Base-by-base conservation (phyloP, 2,888 invertebrate genomes). In the Corbicula japonica region DNA sequence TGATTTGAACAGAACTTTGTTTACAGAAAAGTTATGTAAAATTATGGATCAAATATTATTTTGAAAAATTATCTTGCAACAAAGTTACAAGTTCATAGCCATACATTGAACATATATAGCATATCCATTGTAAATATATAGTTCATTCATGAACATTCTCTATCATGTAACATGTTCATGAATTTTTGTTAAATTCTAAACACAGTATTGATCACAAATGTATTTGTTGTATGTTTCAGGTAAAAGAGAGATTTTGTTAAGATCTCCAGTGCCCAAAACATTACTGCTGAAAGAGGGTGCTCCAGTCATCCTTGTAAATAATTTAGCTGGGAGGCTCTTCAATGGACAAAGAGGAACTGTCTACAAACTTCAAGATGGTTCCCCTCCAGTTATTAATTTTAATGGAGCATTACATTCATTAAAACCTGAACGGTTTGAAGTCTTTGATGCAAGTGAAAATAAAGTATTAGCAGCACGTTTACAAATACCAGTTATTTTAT, bases 371-470 rank as follows among this genome's bases (percentile, higher is more conserved):
- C 2, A 2, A 44, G 30, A 10, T 30, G 62, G 30, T 46, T 44
- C 46, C n/a, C 30, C 26, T 3, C 62, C 62, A 18, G 23, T 62
- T 8, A 62, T 62, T 46, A 30, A 62, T 28, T 62, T 62, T 28
- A 44, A 46, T 46, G 62, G 46, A 3, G n/a, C 23, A 23, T 62
- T 62, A 30, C 62, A 62, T n/a, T 12, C 41, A 30, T 4, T 62
- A 15, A 44, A 46, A n/a, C 62, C 46, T 18, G 44, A 46, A 62
- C 5, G 18, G 15, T 61, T 61, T 61, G 21, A 61, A 44, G 26
- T 62, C n/a, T 44, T 46, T 46, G 62, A 62, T 28, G 30, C 46
- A 4, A 62, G 30, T n/a, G 3, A 10, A 62, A 44, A 62, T 30
- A 62, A 30, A 46, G 21, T 26, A 23, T 26, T 62, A n/a, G 62